Evolutionary conservation across 2,888 invertebrate genomes (phyloP).

Genomic region (Aphrophora alni): DNA sequence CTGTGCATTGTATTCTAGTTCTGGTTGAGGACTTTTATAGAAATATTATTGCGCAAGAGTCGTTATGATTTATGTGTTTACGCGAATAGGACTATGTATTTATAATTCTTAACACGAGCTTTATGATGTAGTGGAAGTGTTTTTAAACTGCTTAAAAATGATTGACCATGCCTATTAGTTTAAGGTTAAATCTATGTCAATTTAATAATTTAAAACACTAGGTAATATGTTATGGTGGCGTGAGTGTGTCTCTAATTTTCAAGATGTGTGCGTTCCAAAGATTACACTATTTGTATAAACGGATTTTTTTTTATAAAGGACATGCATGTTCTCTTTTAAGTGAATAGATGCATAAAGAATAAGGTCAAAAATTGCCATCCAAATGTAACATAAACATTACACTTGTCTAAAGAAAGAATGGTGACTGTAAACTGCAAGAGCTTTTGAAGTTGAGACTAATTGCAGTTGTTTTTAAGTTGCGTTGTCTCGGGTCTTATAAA

Average conservation of each 20-base stretch:
- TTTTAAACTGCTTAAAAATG: background rate
- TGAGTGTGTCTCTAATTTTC: too few relatives aligned
- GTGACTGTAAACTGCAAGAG: background rate
- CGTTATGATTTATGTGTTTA: background rate
- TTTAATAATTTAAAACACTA: too few relatives aligned
- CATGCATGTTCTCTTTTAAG: too few relatives aligned
- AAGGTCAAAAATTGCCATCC: too few relatives aligned
- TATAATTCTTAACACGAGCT: background rate
- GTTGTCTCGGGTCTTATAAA: background rate
- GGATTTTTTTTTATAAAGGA: too few relatives aligned
- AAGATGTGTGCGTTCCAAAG: too few relatives aligned
- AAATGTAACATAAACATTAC: background rate
- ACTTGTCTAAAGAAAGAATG: too few relatives aligned
- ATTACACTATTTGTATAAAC: too few relatives aligned
- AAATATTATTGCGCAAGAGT: background rate
- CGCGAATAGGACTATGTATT: background rate
- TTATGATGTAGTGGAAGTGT: background rate
- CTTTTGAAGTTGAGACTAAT: background rate
- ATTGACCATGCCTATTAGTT: too few relatives aligned
- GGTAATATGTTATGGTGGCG: too few relatives aligned
- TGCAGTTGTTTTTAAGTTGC: background rate
- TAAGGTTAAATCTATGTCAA: too few relatives aligned
- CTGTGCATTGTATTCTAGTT: background rate
- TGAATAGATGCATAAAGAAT: too few relatives aligned
- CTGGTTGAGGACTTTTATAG: background rate